A percentile compares a stretch with the other conserved stretches of the same genome.
phyloP scores from a whole-genome alignment of 2,888 invertebrate genomes.

The Acronicta alni region DNA sequence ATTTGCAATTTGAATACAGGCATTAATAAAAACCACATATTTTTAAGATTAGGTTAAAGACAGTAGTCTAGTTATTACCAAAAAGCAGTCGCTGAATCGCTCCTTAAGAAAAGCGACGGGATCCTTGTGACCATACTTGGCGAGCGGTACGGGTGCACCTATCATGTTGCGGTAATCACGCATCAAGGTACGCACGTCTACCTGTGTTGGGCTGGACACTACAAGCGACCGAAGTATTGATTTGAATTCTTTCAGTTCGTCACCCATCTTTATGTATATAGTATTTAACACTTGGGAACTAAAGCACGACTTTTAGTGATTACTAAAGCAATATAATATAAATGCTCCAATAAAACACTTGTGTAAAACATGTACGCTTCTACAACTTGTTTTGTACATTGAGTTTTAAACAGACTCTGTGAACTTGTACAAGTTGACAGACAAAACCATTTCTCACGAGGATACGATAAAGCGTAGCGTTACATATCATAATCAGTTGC shows the following conservation, averaged over 20 bases:
- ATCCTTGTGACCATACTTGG: conserved; percentile 74
- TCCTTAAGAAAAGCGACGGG: conserved; percentile 74
- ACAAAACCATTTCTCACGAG: no score
- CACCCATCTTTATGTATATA: conserved; percentile 67
- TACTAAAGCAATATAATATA: background rate
- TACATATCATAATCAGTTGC: no score
- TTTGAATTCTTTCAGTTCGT: conserved; percentile 74
- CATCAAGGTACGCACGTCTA: conserved; percentile 72
- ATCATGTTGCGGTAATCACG: conserved; percentile 78
- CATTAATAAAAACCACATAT: no score
- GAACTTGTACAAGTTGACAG: no score
- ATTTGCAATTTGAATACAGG: no score
- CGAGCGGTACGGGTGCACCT: conserved; percentile 69
- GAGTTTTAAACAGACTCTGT: no score
- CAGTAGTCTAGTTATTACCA: conserved; percentile 53
- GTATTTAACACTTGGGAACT: background rate
- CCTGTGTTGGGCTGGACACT: conserved; percentile 77
- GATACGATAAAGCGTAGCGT: no score
- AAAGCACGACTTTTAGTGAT: no score
- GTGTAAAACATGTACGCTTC: no score
- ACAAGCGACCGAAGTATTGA: conserved; percentile 76
- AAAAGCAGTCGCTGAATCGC: conserved; percentile 75
- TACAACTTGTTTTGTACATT: no score
- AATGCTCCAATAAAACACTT: no score
- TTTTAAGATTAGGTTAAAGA: no score